These are phyloP conservation scores for Holothuria scabra DNA, from an alignment of 53 echinoderm and acorn worm genomes.

Conservation along the genomic window DNA sequence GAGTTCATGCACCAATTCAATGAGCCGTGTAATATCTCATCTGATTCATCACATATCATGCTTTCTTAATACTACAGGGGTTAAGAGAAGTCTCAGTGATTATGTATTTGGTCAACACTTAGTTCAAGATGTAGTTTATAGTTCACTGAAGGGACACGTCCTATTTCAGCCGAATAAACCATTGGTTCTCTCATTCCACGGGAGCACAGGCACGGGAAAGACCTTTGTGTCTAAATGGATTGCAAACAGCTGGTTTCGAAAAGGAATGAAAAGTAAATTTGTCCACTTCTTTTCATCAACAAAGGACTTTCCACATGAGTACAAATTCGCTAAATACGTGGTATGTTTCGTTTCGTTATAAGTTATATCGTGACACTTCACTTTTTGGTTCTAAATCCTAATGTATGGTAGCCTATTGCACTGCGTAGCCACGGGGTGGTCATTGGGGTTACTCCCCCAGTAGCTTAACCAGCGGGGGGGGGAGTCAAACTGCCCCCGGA, in stretches of 20 bases:
- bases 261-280: conserved; percentile 83
- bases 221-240: conserved; percentile 78
- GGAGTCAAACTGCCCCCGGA: too few species aligned
- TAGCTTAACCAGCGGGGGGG: too few species aligned
- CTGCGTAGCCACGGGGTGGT: too few species aligned
- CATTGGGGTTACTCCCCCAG: too few species aligned
- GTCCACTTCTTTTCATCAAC: conserved; percentile 71
- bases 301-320: conserved; percentile 63
- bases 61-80: conserved; percentile 41
- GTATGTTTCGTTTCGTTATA: not conserved
- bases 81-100: conserved; percentile 29
- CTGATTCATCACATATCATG: too few species aligned
- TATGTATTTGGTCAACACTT: conserved; percentile 83
- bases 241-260: conserved; percentile 72
- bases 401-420: too few species aligned
- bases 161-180: conserved; percentile 66
- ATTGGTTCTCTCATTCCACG: conserved; percentile 90
- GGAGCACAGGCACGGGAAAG: conserved; percentile 86
- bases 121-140: conserved; percentile 51
- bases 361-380: too few species aligned
- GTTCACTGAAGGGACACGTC: conserved; percentile 62
- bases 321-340: conserved; percentile 61
- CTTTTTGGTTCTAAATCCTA: too few species aligned
- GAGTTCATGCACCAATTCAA: too few species aligned
- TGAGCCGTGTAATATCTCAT: too few species aligned